Base-by-base conservation (phyloP, 2,888 invertebrate species). In the Xanthorhoe designata region DNA sequence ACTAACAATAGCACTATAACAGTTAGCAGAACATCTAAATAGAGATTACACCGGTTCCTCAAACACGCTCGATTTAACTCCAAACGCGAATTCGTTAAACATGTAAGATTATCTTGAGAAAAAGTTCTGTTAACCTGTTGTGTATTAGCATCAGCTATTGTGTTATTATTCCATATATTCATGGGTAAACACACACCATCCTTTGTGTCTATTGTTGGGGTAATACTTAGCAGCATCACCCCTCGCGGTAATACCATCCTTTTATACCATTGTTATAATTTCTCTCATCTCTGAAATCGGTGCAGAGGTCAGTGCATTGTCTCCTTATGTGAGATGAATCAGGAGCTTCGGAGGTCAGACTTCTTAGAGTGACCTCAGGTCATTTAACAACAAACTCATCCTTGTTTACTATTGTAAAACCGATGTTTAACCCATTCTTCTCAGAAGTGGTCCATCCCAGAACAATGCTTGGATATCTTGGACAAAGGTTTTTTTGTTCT, bases 11-110 rank as follows among this genome's bases (percentile, higher is more conserved):
- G 67, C 73, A 68, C 79, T 79, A 82, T 85, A 81, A 86, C 86
- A 83, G 85, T 82, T 81, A 83, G 84, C 83, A 82, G 84, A 85
- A 90, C 89, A 86, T 90, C 91, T 88, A 90, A 91, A 91, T 91
- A 90, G 84, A 86, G 90, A 89, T 89, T 90, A 88, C 89, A 86
- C 78, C 70, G 75, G 74, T 76, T 82, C 87, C 87, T 85, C 78
- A 83, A 82, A 85, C 84, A 92, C 86, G 92, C 88, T 88, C 93
- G 90, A 92, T 93, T 93, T 88, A 92, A 92, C 91, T 78, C 81
- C 83, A 87, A 88, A 91, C 89, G 93, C 93, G 86, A 92, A 93
- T 93, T 93, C 93, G 93, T 93, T 93, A 91, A 91, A 93, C 93
- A 92, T 74, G 86, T 77, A 87, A 86, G 84, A 82, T 93, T 93